phyloP scores from a whole-genome alignment of 2,888 invertebrate species.

The Agrochola circellaris region DNA sequence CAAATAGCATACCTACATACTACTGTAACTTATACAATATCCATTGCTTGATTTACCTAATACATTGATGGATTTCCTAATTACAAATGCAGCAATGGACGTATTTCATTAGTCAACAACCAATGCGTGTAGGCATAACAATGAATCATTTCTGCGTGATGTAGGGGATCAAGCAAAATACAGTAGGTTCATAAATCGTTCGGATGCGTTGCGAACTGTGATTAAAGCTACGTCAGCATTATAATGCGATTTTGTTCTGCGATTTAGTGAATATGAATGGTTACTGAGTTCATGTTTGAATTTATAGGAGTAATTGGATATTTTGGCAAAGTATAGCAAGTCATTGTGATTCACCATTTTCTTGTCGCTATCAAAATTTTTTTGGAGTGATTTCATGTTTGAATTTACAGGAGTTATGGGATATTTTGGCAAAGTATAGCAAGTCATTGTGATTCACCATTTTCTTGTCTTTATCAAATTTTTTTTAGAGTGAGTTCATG shows the following conservation, averaged over 20 bases:
- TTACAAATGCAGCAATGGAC: slow-evolving; percentile 53
- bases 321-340: too few relatives aligned
- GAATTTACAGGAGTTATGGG: neutral
- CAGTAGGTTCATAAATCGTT: slow-evolving; percentile 60
- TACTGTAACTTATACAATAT: neutral
- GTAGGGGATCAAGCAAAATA: slow-evolving; percentile 57
- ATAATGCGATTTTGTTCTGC: slow-evolving; percentile 44
- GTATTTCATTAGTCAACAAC: slow-evolving; percentile 54
- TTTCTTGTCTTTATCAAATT: too few relatives aligned
- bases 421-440: too few relatives aligned
- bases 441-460: too few relatives aligned
- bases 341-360: too few relatives aligned
- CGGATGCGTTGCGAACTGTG: slow-evolving; percentile 33
- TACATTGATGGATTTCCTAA: slow-evolving; percentile 18
- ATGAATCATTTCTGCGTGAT: slow-evolving; percentile 56
- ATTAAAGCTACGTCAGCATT: slow-evolving; percentile 50
- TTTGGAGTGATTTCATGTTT: too few relatives aligned
- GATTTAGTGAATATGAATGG: slow-evolving; percentile 13
- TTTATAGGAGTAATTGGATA: too few relatives aligned
- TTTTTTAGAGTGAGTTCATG: too few relatives aligned
- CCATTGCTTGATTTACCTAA: slow-evolving; percentile 23
- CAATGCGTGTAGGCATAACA: slow-evolving; percentile 43
- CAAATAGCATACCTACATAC: neutral
- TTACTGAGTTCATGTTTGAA: neutral
- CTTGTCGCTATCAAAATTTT: too few relatives aligned